Base-by-base conservation (phyloP, 2,888 invertebrate species). In the Cancer borealis region DNA sequence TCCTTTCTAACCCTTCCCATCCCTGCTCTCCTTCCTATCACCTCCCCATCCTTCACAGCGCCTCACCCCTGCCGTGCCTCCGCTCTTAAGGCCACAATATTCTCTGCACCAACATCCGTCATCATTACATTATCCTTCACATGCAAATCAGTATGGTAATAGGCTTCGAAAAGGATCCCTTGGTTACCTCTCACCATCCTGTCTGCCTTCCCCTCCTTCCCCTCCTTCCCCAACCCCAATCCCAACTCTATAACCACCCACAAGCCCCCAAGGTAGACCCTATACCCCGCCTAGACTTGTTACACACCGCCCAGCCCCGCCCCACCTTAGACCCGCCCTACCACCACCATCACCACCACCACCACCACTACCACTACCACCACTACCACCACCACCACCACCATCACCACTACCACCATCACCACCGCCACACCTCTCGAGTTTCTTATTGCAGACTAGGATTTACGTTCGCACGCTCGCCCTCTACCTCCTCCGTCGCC, bases 51-150 rank as follows among this genome's bases (percentile, higher is more conserved):
- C 66, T 4, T 66, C 66, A 66, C 66, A 6, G 66, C 21, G 66
- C 66, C 66, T 66, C 66, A n/a, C 66, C 21, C 66, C 66, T 6
- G n/a, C 66, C 21, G n/a, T n/a, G n/a, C 66, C 66, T 17, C 66
- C n/a, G n/a, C 66, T n/a, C 66, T n/a, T n/a, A 66, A 66, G 21
- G 66, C 66, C 66, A 21, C 66, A 66, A 21, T 66, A 66, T 66
- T n/a, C 66, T 21, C 3, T 66, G 21, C 66, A 66, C 45, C 88
- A 14, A 46, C 47, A 88, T 88, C 47, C 46, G 21, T 88, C 88
- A 88, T 88, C 88, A 88, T 88, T 88, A 88, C 88, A 46, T 88
- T 88, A 88, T 88, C 88, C 88, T 88, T 88, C 46, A 88, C 88
- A 88, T 88, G 88, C 88, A 88, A 88, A 88, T 88, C 10, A 88